Base-by-base conservation (phyloP, 2,113 vertebrate species). In the Megaptera novaeangliae region DNA sequence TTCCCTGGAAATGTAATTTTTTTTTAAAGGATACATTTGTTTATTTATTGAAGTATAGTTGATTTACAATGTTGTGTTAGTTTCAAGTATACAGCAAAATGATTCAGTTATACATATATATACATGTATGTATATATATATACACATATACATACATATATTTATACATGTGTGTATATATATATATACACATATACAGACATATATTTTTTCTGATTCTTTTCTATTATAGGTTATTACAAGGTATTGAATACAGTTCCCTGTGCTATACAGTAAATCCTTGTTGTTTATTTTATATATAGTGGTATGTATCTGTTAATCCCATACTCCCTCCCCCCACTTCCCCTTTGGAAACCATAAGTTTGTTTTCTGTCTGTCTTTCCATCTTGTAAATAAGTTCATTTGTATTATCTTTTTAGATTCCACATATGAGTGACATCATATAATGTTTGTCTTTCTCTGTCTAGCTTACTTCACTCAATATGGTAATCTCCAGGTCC, bases 241-340 rank as follows among this genome's bases (percentile, higher is more conserved):
- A 13, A n/a, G 46, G 21, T 0, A 4, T 4, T 14, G 31, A n/a
- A 2, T 8, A 4, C 2, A 23, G 23, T 4, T 52, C 49, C 46
- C 49, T 7, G 18, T 13, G 6, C 49, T 55, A 20, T 14, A 49
- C 0, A 3, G 11, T n/a, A 4, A 23, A 2, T 8, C 75, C 75
- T n/a, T 3, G 0, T 6, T 20, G 72, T 8, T 5, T 13, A 4
- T 23, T 55, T n/a, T 5, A 23, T n/a, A 0, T 13, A 20, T 12
- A 25, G 75, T 13, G 49, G 20, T 12, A 46, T 34, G 1, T 8
- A n/a, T 55, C 75, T n/a, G 75, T 23, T 55, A 14, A 6, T 31
- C 31, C 39, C 29, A 61, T 25, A 61, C 8, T 61, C 59, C 12
- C 61, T 29, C 61, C 11, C 18, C 20, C 12, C 18, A 23, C 18